Base-by-base conservation (phyloP, 2,113 vertebrate species). In the Apistogramma diplotaenia region DNA sequence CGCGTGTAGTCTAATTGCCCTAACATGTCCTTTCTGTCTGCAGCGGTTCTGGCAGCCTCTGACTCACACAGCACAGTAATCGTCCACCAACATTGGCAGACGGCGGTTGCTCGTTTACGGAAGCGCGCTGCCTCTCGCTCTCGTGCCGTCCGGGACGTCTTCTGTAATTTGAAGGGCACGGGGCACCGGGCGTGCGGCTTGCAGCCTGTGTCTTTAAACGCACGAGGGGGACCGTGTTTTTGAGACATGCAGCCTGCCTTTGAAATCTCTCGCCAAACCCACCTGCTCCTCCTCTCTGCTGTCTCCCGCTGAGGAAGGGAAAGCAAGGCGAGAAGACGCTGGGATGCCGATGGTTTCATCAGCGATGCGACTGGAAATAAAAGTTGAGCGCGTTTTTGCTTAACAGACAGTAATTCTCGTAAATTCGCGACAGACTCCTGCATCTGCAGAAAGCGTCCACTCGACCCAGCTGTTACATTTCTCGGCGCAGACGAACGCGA, bases 111-210 rank as follows among this genome's bases (percentile, higher is more conserved):
- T 74, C 73, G 79, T 72, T 82, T 76, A 55, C 90, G 87, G 91
- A 91, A 90, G 76, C 84, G 43, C 11, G 8, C 11, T 37, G 7
- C 37, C 18, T 21, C 7, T 58, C 83, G 54, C 18, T 7, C 4
- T 21, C 6, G 19, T n/a, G 29, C 70, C 1, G 55, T 73, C 8
- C 58, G 71, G 49, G 51, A 37, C 51, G 87, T 57, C n/a, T 83
- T 62, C 19, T 60, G 84, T 70, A 9, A 40, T 90, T 74, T 93
- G 91, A 93, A 93, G 91, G 92, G 62, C 92, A 90, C 77, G 29
- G 15, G 40, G 21, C 37, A 53, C 46, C 46, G 23, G 76, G 15
- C 62, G 77, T 37, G 74, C 71, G 15, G 62, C 76, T 35, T 35
- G 56, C 58, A 29, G 75, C 51, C 81, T 10, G 84, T 77, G 55